Evolutionary conservation across 2,888 invertebrate species (phyloP).

Genomic region (Cephalotes varians): DNA sequence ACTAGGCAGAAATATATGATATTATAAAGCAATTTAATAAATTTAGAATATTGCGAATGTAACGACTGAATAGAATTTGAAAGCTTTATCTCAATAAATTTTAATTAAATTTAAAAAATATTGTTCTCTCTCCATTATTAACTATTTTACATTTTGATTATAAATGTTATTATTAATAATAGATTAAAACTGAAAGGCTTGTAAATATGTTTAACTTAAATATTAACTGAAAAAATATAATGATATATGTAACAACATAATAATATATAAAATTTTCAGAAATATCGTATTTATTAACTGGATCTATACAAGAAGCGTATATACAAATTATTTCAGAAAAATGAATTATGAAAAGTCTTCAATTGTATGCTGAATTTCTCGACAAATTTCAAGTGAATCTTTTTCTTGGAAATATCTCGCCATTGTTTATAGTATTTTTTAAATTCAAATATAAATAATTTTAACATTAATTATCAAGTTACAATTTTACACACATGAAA

Average conservation of each 20-base stretch:
- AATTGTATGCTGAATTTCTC: background rate
- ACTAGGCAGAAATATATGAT: background rate
- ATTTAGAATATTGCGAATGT: background rate
- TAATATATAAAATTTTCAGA: background rate
- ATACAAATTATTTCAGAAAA: background rate
- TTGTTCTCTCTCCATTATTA: background rate
- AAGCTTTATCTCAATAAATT: background rate
- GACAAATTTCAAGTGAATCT: background rate
- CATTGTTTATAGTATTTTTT: background rate
- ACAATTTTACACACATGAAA: background rate
- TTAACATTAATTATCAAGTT: background rate
- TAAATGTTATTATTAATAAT: background rate
- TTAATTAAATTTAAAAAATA: background rate
- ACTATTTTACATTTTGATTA: slow-evolving; percentile 2
- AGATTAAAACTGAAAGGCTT: background rate
- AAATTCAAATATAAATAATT: background rate
- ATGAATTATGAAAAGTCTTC: background rate
- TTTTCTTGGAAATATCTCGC: background rate
- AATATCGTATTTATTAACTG: background rate
- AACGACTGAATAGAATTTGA: background rate
- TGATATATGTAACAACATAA: background rate
- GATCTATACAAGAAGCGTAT: background rate
- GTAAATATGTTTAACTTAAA: background rate
- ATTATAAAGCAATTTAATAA: background rate
- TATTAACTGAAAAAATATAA: background rate